phyloP scores from a whole-genome alignment of 2,797 vertebrate genomes.

The Hoplostethus atlanticus region DNA sequence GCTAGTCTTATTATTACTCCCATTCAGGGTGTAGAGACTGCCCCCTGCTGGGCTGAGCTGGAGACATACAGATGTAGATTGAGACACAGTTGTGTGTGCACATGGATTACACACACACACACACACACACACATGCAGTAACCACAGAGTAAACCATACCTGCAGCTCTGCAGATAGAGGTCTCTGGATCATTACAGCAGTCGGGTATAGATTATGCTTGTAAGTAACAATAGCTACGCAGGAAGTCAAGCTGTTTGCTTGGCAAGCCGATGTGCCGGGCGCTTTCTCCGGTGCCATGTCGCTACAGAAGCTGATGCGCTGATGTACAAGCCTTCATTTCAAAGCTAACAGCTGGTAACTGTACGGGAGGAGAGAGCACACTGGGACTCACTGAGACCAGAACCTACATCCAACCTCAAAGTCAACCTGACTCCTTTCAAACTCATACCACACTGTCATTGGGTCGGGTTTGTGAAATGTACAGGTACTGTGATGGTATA shows the following conservation, averaged over 20 bases:
- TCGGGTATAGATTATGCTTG: neutral
- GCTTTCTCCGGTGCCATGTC: constrained; percentile 4
- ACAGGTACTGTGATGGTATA: too few relatives aligned
- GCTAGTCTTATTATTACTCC: constrained; percentile 1
- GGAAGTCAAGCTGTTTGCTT: constrained; percentile 27
- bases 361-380: neutral
- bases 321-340: neutral
- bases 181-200: constrained; percentile 3
- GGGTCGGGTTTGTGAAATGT: too few relatives aligned
- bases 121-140: neutral
- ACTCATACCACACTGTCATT: too few relatives aligned
- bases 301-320: neutral
- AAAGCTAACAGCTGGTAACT: constrained; percentile 10
- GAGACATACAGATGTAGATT: constrained; percentile 12
- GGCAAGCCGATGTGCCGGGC: neutral
- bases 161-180: constrained; percentile 29
- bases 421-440: neutral
- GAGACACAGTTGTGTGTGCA: constrained; percentile 10
- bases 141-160: neutral
- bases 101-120: neutral
- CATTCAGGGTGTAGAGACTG: constrained; percentile 30
- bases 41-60: constrained; percentile 59
- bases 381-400: neutral
- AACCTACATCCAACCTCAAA: neutral
- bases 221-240: neutral